Percentiles rank a stretch among this genome's conserved stretches.
These are phyloP conservation scores for Physeter macrocephalus DNA, from an alignment of 2,113 vertebrate species.

Conservation along the genomic window DNA sequence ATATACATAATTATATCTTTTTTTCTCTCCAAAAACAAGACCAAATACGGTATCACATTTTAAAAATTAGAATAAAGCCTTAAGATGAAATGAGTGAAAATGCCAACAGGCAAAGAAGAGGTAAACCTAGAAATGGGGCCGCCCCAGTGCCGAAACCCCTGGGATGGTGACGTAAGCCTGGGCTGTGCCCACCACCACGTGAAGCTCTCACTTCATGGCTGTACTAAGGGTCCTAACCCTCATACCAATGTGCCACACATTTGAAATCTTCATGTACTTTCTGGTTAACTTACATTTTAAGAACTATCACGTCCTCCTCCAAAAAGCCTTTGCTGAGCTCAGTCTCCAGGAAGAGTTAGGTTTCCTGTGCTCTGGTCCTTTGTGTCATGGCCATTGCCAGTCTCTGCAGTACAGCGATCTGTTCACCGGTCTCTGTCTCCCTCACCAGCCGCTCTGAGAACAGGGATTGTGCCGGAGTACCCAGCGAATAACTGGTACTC, in stretches of 20 bases:
- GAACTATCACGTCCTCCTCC: neutral
- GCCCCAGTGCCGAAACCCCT: neutral
- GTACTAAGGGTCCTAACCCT: neutral
- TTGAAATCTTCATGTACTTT: neutral
- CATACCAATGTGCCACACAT: neutral
- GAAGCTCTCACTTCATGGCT: neutral
- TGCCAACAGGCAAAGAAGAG: neutral
- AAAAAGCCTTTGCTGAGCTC: neutral
- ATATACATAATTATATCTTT: neutral
- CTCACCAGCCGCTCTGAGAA: neutral
- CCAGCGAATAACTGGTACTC: neutral
- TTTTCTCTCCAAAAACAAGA: neutral
- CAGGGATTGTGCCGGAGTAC: neutral
- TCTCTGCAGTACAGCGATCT: too few relatives aligned
- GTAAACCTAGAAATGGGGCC: neutral
- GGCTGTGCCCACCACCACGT: accelerated
- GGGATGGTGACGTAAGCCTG: neutral
- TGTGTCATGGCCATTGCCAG: neutral
- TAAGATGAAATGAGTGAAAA: neutral
- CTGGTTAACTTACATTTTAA: neutral
- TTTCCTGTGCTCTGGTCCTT: neutral
- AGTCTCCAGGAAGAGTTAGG: neutral
- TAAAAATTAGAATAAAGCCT: neutral
- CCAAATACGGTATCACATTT: neutral
- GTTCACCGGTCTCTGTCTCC: neutral